Percentiles rank a stretch among this genome's conserved stretches.
phyloP scores from a whole-genome alignment of 2,888 invertebrate species.

The Euspilapteryx auroguttella region DNA sequence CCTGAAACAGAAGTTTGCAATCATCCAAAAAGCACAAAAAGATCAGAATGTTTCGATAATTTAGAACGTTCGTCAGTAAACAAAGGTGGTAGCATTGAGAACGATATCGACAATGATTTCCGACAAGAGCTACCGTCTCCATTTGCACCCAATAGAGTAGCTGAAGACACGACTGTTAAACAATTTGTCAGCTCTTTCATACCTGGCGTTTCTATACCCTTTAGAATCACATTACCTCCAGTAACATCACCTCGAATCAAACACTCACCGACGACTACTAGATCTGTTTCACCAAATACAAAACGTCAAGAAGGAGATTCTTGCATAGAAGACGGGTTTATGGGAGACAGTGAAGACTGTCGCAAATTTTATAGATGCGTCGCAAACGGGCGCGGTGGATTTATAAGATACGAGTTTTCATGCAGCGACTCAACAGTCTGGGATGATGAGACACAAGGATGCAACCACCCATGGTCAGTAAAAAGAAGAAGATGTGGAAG shows the following conservation, averaged over 20 bases:
- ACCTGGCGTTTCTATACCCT: neutral
- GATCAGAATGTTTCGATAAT: slow-evolving; percentile 65
- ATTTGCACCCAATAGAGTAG: slow-evolving; percentile 2
- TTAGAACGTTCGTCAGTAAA: slow-evolving; percentile 8
- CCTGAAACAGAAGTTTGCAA: slow-evolving; percentile 68
- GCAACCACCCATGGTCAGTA: slow-evolving; percentile 71
- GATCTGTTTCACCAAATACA: neutral
- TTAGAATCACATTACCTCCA: neutral
- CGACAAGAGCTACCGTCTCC: slow-evolving; percentile 30
- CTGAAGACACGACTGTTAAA: too few species aligned
- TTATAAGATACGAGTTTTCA: slow-evolving; percentile 69
- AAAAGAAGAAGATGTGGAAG: slow-evolving; percentile 35
- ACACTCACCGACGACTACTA: neutral
- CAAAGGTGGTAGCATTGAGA: slow-evolving; percentile 21
- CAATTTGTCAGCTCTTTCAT: too few species aligned
- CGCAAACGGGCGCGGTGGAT: slow-evolving; percentile 62
- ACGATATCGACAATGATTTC: slow-evolving; percentile 34
- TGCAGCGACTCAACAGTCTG: slow-evolving; percentile 79
- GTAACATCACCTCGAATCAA: neutral
- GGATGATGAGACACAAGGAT: slow-evolving; percentile 71
- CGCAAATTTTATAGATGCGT: slow-evolving; percentile 81
- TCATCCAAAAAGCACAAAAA: slow-evolving; percentile 67
- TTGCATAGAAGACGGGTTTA: slow-evolving; percentile 72
- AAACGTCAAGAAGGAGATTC: slow-evolving; percentile 14
- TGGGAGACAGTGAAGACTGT: slow-evolving; percentile 71